Base-by-base conservation (phyloP, 2,113 vertebrate genomes). In the Ondatra zibethicus region DNA sequence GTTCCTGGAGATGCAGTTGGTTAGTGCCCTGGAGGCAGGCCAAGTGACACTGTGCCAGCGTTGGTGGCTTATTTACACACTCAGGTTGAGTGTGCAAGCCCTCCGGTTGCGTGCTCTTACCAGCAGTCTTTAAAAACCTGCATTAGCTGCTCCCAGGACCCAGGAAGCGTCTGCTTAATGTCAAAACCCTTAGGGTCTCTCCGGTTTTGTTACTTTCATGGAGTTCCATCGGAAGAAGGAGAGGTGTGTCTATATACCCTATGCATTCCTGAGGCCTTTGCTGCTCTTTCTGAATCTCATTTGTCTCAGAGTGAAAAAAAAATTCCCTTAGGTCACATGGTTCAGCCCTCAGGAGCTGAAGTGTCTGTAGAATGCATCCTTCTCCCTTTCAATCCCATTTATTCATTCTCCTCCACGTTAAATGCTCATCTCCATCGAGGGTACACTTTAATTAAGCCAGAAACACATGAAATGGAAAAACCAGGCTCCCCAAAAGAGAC, bases 381-480 rank as follows among this genome's bases (percentile, higher is more conserved):
- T 95, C 86, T 93, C 33, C 65, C 7, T 88, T 94, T 97, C 76
- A 95, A 92, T 97, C n/a, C 52, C 61, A 91, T 89, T 92, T 91
- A 77, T 87, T 94, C 91, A 66, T 87, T 86, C 88, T 94, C 63
- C 45, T 91, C 97, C 66, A 87, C 50, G 68, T 88, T 94, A 93
- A 97, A 94, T 96, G 93, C 47, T 96, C 68, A 61, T 96, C n/a
- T 96, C 61, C 81, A 80, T 14, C 8, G 66, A 95, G 31, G n/a
- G 16, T 76, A 1, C 85, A 47, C 86, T 93, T 96, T 97, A 93
- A 95, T 98, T 96, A 97, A 97, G 92, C 55, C 21, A 91, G 85
- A 93, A 90, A 91, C 72, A 93, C 23, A 42, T 25, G 55, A 94
- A 94, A 90, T 94, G 73, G 78, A 80, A 89, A 95, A 96, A 75